phyloP scores from a whole-genome alignment of 2,888 invertebrate genomes.

The Trachelus troglodyta region DNA sequence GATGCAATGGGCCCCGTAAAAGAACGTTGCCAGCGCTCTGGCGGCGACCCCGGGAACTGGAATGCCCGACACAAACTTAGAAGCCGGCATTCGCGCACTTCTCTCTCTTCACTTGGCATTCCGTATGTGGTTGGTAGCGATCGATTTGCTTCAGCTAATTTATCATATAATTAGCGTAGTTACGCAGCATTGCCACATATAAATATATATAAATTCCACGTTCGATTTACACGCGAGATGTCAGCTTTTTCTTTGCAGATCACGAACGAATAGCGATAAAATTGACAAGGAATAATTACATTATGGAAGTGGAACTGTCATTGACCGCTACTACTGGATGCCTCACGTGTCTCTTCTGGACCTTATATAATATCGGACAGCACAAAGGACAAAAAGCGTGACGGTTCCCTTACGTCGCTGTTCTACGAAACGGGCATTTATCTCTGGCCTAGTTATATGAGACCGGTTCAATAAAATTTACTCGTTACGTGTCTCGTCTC shows the following conservation, averaged over 20 bases:
- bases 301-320: neutral
- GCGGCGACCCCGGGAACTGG: neutral
- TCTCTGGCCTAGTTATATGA: conserved; percentile 26
- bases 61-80: neutral
- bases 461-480: neutral
- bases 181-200: neutral
- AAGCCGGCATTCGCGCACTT: neutral
- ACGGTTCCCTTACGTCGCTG: neutral
- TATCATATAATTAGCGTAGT: neutral
- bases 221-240: neutral
- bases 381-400: neutral
- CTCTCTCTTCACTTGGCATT: neutral
- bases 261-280: neutral
- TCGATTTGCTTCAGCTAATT: neutral
- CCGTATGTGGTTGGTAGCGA: neutral
- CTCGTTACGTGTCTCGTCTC: neutral
- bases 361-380: conserved; percentile 1
- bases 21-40: neutral
- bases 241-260: neutral
- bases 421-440: conserved; percentile 30
- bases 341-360: neutral
- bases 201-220: neutral
- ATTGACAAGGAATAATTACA: neutral
- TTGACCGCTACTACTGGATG: conserved; percentile 2
- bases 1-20: neutral